Conservation (phyloP, 1,140 invertebrate species). For the Drosophila aff. region DNA sequence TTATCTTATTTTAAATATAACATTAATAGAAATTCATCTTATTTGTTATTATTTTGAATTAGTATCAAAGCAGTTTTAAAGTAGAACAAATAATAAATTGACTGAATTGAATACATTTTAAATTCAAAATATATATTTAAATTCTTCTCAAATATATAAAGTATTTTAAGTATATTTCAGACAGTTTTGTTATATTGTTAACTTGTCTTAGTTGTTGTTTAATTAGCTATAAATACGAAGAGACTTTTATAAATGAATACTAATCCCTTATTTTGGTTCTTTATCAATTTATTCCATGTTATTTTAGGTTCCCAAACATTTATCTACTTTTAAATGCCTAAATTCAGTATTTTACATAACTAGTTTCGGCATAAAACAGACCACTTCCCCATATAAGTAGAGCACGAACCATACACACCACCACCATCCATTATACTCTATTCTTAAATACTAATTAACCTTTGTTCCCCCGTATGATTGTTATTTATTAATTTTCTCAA, state of each 20-base stretch:
- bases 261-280: not conserved
- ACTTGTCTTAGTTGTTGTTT: not conserved
- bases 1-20: not conserved
- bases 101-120: no score
- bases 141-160: no score
- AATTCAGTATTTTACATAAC: slow-evolving; percentile 8
- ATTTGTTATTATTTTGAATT: no score
- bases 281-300: not conserved
- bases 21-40: no score
- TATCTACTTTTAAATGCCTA: not conserved
- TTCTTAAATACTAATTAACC: slow-evolving; percentile 27
- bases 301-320: not conserved
- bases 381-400: slow-evolving; percentile 8
- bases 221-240: not conserved
- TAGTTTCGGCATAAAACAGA: not conserved
- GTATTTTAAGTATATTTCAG: not conserved
- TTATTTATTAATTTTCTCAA: slow-evolving; percentile 29
- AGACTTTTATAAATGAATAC: not conserved
- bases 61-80: no score
- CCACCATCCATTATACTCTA: slow-evolving; percentile 5
- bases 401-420: not conserved
- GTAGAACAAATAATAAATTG: no score
- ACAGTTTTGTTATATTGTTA: not conserved
- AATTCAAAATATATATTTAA: not conserved
- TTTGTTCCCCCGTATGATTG: slow-evolving; percentile 18